phyloP scores from a whole-genome alignment of 2,888 invertebrate genomes.

The Agrochola macilenta region DNA sequence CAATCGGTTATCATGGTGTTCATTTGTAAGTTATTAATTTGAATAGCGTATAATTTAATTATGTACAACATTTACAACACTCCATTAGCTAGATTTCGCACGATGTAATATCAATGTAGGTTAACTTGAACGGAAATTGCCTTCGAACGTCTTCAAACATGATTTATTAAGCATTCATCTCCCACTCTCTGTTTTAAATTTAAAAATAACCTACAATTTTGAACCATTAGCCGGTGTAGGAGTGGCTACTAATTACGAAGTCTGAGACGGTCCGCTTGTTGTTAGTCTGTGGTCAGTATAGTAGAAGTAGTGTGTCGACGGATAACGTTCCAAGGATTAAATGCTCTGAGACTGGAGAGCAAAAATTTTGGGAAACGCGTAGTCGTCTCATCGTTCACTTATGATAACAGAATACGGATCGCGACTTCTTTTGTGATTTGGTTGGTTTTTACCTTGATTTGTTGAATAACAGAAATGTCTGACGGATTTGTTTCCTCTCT shows the following conservation, averaged over 20 bases:
- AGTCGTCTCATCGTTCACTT: background rate
- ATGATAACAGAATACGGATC: conserved; percentile 17
- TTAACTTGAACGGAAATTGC: conserved; percentile 24
- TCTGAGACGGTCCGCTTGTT: conserved; percentile 60
- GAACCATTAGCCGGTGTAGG: conserved; percentile 65
- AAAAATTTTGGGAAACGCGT: conserved; percentile 13
- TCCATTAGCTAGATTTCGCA: conserved; percentile 32
- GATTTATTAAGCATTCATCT: conserved; percentile 31
- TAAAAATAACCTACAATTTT: conserved; percentile 64
- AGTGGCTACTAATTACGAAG: conserved; percentile 75
- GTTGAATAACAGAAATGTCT: background rate
- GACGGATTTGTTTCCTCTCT: background rate
- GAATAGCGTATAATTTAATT: conserved; percentile 33
- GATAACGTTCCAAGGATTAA: conserved; percentile 72
- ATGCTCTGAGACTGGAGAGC: conserved; percentile 65
- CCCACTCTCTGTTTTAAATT: conserved; percentile 32
- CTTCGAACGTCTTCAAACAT: conserved; percentile 23
- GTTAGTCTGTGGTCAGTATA: conserved; percentile 60
- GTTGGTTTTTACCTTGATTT: background rate
- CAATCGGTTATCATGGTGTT: too few relatives aligned
- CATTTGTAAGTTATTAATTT: conserved; percentile 15
- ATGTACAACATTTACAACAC: conserved; percentile 20
- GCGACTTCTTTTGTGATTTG: conserved; percentile 8
- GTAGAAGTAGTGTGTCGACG: conserved; percentile 59
- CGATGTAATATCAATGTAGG: conserved; percentile 23